A percentile compares a stretch with the other conserved stretches of the same genome.
phyloP scores from a whole-genome alignment of 2,113 vertebrate species.

The Cisticola juncidis region DNA sequence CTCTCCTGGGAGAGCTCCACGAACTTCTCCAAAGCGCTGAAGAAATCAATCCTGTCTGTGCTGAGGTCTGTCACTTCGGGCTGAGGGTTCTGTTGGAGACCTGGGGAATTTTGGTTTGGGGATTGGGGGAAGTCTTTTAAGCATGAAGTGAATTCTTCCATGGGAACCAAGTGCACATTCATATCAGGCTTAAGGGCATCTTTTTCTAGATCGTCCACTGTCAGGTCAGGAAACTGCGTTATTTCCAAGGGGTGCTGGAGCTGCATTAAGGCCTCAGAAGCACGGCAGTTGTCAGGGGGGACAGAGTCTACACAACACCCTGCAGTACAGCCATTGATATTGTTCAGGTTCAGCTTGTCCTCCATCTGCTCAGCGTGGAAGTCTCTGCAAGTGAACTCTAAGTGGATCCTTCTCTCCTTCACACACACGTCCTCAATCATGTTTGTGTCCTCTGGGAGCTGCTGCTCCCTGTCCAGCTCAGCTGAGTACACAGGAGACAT shows the following conservation, averaged over 20 bases:
- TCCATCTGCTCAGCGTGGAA: slow-evolving; percentile 74
- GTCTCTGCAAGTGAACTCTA: slow-evolving; percentile 72
- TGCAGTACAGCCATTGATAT: slow-evolving; percentile 73
- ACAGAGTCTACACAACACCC: slow-evolving; percentile 71
- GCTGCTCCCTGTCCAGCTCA: slow-evolving; percentile 46
- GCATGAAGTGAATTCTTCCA: slow-evolving; percentile 74
- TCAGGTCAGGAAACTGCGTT: slow-evolving; percentile 67
- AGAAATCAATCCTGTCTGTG: slow-evolving; percentile 90
- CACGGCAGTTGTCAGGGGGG: slow-evolving; percentile 72
- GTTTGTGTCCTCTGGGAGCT: slow-evolving; percentile 48
- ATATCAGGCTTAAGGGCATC: slow-evolving; percentile 77
- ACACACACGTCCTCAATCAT: slow-evolving; percentile 27
- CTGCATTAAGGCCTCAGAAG: slow-evolving; percentile 73
- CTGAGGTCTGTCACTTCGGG: slow-evolving; percentile 75
- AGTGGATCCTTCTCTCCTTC: slow-evolving; percentile 72
- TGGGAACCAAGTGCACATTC: slow-evolving; percentile 75
- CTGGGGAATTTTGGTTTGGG: slow-evolving; percentile 67
- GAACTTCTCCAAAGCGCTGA: slow-evolving; percentile 92
- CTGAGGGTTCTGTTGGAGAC: slow-evolving; percentile 60
- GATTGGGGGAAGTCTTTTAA: slow-evolving; percentile 72
- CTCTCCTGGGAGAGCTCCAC: slow-evolving; percentile 88
- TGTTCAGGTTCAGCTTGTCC: slow-evolving; percentile 81
- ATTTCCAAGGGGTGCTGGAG: slow-evolving; percentile 65
- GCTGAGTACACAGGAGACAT: slow-evolving; percentile 62
- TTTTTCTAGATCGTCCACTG: slow-evolving; percentile 77